A percentile compares a stretch with the other conserved stretches of the same genome.
These are phyloP conservation scores for Albula goreensis DNA, from an alignment of 2,113 vertebrate genomes.

Conservation along the genomic window DNA sequence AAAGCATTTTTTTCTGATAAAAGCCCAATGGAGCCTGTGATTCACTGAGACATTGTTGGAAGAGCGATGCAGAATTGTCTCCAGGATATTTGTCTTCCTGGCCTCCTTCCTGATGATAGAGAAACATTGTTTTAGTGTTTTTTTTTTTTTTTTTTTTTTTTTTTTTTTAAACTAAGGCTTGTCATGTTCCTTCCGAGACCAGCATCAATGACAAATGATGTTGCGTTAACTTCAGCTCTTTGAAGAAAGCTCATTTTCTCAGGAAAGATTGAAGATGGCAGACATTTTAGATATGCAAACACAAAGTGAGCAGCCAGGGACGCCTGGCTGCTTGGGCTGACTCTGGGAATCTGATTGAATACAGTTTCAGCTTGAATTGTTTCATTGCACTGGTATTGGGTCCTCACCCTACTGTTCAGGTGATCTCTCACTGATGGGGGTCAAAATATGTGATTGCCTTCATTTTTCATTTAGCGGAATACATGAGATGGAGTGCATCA, in stretches of 20 bases:
- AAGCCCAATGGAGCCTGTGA: neutral
- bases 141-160: neutral
- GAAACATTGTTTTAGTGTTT: neutral
- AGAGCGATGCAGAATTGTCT: neutral
- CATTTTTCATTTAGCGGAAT: too few relatives aligned
- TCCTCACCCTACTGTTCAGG: neutral
- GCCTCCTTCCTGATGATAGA: neutral
- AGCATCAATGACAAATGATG: neutral
- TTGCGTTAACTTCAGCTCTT: neutral
- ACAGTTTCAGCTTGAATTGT: neutral
- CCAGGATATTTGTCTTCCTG: neutral
- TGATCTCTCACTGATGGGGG: neutral
- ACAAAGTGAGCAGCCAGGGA: neutral
- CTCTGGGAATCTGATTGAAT: neutral
- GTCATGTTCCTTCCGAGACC: neutral
- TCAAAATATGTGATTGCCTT: too few relatives aligned
- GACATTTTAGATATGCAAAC: neutral
- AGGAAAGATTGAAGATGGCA: neutral
- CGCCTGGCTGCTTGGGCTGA: neutral
- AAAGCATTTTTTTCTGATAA: neutral
- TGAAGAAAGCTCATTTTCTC: neutral
- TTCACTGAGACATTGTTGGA: neutral
- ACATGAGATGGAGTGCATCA: too few relatives aligned
- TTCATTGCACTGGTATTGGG: neutral
- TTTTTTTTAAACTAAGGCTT: neutral